These are phyloP conservation scores for Argyresthia albistria DNA, from an alignment of 2,888 invertebrate species.

Conservation along the genomic window DNA sequence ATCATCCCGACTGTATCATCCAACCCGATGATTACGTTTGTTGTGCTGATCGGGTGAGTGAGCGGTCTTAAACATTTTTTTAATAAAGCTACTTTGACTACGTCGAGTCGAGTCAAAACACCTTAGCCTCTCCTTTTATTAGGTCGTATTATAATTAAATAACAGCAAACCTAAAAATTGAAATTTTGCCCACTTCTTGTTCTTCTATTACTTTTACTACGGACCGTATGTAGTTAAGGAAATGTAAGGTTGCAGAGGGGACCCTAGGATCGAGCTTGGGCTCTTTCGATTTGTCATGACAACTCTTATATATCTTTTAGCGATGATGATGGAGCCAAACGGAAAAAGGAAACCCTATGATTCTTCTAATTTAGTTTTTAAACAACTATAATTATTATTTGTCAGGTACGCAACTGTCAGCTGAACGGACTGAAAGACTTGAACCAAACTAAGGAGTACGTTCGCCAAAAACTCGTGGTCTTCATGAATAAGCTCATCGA, in stretches of 20 bases:
- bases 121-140: background rate
- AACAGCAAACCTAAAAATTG: too few relatives aligned
- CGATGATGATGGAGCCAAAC: background rate
- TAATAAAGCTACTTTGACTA: background rate
- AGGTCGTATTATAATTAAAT: too few relatives aligned
- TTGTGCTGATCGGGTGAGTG: conserved; percentile 71
- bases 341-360: too few relatives aligned
- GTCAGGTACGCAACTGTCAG: conserved; percentile 81
- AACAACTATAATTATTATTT: conserved; percentile 10
- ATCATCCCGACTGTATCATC: conserved; percentile 74
- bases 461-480: conserved; percentile 75
- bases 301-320: too few relatives aligned
- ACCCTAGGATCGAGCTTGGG: too few relatives aligned
- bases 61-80: too few relatives aligned
- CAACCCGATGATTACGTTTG: conserved; percentile 75
- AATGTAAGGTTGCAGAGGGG: too few relatives aligned
- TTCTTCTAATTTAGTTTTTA: background rate
- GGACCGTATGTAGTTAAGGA: too few relatives aligned
- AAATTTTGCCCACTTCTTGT: too few relatives aligned
- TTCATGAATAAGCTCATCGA: conserved; percentile 78
- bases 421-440: conserved; percentile 84
- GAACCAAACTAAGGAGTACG: conserved; percentile 77
- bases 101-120: background rate
- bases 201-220: too few relatives aligned
- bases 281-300: too few relatives aligned